Base-by-base conservation (phyloP, 2,113 vertebrate species). In the Takifugu flavidus region DNA sequence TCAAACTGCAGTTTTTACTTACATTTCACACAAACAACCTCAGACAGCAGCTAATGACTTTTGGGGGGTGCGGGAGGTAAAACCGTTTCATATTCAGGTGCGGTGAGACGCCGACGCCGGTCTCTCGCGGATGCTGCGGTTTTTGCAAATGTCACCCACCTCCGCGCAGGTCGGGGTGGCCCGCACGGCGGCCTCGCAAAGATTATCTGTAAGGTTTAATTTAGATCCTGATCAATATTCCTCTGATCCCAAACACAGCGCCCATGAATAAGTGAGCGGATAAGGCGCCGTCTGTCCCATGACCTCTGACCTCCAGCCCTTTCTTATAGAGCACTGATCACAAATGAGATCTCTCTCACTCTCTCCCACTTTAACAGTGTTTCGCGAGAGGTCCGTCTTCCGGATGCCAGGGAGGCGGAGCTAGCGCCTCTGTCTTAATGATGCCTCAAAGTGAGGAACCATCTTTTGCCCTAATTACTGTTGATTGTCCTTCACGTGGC, bases 381-480 rank as follows among this genome's bases (percentile, higher is more conserved):
- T 74, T 72, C 43, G 70, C 49, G 15, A 63, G 78, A 54, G 55
- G 70, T 70, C 65, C 65, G 49, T 78, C 79, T 82, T 81, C 65
- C 74, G 76, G 77, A 74, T 67, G 72, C 83, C 64, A n/a, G 77
- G 46, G 58, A 74, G 72, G 80, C 71, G 67, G 71, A 61, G 61
- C 25, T 77, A 80, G 68, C 78, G 73, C 72, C 77, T 80, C 81
- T 72, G 72, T 67, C 79, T 72, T 88, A 87, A 90, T 83, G 78
- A 86, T 72, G 54, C 78, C 76, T 87, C 79, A 84, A 80, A 86
- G 77, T 83, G 80, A 87, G 83, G 83, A 78, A 70, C 78, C 77
- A 86, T 88, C 79, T 86, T 88, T 89, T 76, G 70, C 75, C 82
- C 82, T 91, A 92, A 90, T 91, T 90, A 89, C 86, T 86, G 83